phyloP scores from a whole-genome alignment of 2,888 invertebrate genomes.

The Brenthis ino region DNA sequence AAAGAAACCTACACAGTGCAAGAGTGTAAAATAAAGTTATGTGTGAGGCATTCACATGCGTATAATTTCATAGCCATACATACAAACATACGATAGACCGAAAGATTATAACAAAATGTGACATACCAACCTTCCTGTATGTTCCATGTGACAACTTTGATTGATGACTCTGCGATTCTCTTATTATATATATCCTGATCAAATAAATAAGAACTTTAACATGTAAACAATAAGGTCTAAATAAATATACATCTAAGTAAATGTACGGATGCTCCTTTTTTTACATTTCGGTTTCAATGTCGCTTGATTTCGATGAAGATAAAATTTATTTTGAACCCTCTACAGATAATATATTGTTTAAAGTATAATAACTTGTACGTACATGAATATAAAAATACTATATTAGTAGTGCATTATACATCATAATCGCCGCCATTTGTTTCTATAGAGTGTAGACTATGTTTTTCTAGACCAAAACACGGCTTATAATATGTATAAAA shows the following conservation, averaged over 20 bases:
- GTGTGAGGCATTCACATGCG: slow-evolving; percentile 7
- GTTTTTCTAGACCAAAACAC: slow-evolving; percentile 30
- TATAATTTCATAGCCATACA: slow-evolving; percentile 6
- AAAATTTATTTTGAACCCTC: slow-evolving; percentile 38
- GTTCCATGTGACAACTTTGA: slow-evolving; percentile 46
- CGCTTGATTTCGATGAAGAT: slow-evolving; percentile 53
- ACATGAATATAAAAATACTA: slow-evolving; percentile 12
- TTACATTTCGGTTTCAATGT: slow-evolving; percentile 49
- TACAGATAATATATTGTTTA: slow-evolving; percentile 17
- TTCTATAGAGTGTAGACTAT: slow-evolving; percentile 1
- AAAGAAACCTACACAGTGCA: neutral
- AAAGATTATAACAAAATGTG: slow-evolving; percentile 20
- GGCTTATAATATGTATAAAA: neutral
- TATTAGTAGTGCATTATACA: neutral
- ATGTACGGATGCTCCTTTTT: slow-evolving; percentile 46
- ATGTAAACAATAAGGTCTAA: slow-evolving; percentile 6
- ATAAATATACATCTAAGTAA: slow-evolving; percentile 21
- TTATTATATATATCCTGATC: slow-evolving; percentile 19
- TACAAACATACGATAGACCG: slow-evolving; percentile 12
- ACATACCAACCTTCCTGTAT: slow-evolving; percentile 23
- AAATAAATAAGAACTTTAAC: slow-evolving; percentile 14
- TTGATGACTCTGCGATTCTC: slow-evolving; percentile 48
- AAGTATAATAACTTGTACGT: slow-evolving; percentile 16
- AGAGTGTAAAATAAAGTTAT: slow-evolving; percentile 12
- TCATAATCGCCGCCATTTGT: slow-evolving; percentile 8